Evolutionary conservation across 2,797 vertebrate species (phyloP).

Genomic region (Hypotaenidia okinawae): DNA sequence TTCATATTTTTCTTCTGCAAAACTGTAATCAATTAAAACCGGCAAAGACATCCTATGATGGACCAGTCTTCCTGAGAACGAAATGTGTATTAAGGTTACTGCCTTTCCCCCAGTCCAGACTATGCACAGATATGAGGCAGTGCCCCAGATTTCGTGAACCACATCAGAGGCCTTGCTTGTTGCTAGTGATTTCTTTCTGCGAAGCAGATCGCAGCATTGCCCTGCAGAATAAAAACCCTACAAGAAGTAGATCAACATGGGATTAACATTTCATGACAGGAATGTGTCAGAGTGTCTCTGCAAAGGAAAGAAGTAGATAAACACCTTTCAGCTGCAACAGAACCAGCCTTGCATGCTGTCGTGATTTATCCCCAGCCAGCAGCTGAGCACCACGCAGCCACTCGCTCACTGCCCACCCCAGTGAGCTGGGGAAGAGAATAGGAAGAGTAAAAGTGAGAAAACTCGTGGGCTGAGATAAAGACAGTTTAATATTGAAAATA

Average conservation of each 20-base stretch:
- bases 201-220: not conserved
- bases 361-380: too few relatives aligned
- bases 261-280: not conserved
- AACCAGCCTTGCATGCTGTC: not conserved
- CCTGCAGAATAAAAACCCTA: not conserved
- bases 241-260: not conserved
- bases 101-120: not conserved
- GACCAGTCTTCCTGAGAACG: not conserved
- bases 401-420: too few relatives aligned
- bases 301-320: not conserved
- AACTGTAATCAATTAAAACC: not conserved
- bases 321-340: not conserved
- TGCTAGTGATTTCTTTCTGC: not conserved
- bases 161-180: not conserved
- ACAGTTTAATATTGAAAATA: too few relatives aligned
- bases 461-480: too few relatives aligned
- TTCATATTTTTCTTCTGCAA: not conserved
- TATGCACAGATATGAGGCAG: not conserved
- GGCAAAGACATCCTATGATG: not conserved
- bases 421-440: too few relatives aligned
- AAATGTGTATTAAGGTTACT: not conserved
- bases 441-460: too few relatives aligned
- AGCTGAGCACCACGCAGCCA: too few relatives aligned
- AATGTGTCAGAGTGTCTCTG: not conserved
- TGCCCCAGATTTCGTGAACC: fast-evolving